These are phyloP conservation scores for Dendropsophus ebraccatus DNA, from an alignment of 2,113 vertebrate genomes.

Conservation along the genomic window DNA sequence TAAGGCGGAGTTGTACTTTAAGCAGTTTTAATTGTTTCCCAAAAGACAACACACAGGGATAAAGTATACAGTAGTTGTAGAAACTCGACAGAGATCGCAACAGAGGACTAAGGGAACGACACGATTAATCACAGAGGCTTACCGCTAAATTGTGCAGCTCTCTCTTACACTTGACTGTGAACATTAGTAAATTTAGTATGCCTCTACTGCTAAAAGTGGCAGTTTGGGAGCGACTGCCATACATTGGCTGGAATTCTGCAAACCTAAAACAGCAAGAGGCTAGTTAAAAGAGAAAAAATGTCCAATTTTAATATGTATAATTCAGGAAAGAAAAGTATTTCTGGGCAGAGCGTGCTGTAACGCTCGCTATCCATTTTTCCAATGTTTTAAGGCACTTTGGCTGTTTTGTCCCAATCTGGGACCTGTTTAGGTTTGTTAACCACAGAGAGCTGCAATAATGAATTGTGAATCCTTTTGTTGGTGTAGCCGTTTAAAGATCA, in stretches of 20 bases:
- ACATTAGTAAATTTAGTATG: conserved; percentile 38
- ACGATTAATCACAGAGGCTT: background rate
- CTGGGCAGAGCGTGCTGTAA: conserved; percentile 51
- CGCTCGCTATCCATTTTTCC: conserved; percentile 51
- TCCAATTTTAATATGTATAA: conserved; percentile 58
- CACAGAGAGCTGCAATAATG: conserved; percentile 61
- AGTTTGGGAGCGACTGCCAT: conserved; percentile 26
- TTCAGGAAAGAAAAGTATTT: conserved; percentile 56
- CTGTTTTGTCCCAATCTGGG: conserved; percentile 58
- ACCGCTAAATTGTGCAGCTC: conserved; percentile 13
- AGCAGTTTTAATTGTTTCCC: background rate
- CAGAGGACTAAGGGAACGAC: background rate
- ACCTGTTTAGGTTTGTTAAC: conserved; percentile 61
- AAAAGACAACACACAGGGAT: background rate
- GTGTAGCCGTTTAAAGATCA: conserved; percentile 54
- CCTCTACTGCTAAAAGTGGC: conserved; percentile 46
- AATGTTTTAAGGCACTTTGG: conserved; percentile 59
- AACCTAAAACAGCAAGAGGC: conserved; percentile 55
- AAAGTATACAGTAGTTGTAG: too few species aligned
- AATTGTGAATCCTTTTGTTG: conserved; percentile 60
- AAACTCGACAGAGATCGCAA: background rate
- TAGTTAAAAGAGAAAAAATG: conserved; percentile 56
- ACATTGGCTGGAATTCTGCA: conserved; percentile 43
- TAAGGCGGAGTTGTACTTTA: background rate
- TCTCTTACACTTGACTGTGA: conserved; percentile 39